These are phyloP conservation scores for Crematogaster levior DNA, from an alignment of 2,888 invertebrate genomes.

Conservation along the genomic window DNA sequence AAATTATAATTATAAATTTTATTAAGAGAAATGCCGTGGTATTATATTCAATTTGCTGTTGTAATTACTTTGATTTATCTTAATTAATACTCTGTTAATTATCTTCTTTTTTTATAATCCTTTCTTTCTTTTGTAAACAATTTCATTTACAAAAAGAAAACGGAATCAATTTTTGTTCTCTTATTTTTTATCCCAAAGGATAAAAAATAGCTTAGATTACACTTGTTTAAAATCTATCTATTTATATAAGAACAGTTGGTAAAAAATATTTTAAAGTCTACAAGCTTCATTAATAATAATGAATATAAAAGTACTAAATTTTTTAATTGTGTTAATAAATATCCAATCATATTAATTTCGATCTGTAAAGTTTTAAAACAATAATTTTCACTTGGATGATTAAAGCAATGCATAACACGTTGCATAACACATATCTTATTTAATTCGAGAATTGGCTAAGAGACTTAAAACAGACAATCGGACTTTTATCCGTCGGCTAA, in stretches of 20 bases:
- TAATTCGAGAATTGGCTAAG: not conserved
- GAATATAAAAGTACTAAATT: not conserved
- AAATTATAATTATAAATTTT: slow-evolving; percentile 13
- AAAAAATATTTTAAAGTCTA: not conserved
- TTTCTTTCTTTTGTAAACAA: not conserved
- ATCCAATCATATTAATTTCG: not conserved
- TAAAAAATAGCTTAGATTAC: not conserved
- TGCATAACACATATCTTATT: not conserved
- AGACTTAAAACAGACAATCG: not conserved
- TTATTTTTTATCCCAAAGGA: not conserved
- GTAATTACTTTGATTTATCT: not conserved
- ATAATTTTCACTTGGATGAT: not conserved
- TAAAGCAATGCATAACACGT: not conserved
- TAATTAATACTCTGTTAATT: not conserved
- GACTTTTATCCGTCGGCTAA: not conserved
- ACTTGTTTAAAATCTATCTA: not conserved
- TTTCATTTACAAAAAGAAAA: not conserved
- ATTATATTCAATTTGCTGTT: not conserved
- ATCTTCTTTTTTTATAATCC: not conserved
- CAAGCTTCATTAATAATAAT: not conserved
- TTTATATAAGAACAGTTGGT: not conserved
- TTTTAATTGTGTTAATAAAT: too few relatives aligned
- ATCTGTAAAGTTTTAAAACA: not conserved
- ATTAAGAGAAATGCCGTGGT: not conserved
- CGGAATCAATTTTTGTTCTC: not conserved